Evolutionary conservation across 2,888 invertebrate species (phyloP).

Genomic region (Lysandra bellargus): DNA sequence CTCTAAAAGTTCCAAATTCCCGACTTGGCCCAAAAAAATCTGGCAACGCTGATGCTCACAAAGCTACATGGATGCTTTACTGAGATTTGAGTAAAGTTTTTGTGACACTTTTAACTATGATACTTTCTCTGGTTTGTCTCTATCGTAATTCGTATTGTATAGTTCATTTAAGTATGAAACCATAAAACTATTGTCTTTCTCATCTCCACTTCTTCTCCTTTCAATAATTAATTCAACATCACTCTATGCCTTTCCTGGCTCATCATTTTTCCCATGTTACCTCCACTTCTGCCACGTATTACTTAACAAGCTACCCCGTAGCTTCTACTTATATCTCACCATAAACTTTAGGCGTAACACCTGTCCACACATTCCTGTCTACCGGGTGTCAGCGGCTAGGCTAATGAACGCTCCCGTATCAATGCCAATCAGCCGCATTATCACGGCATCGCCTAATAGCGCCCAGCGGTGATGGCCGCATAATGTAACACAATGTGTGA

Average conservation of each 20-base stretch:
- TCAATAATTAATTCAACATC: background rate
- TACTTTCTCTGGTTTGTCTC: too few relatives aligned
- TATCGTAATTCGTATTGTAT: too few relatives aligned
- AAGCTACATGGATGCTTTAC: too few relatives aligned
- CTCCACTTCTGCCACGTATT: too few relatives aligned
- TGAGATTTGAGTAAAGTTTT: too few relatives aligned
- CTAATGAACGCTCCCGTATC: constrained; percentile 75
- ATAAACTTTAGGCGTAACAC: background rate
- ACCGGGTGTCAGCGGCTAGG: constrained; percentile 54
- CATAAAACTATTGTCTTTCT: too few relatives aligned
- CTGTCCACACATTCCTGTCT: constrained; percentile 47
- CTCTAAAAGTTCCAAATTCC: too few relatives aligned
- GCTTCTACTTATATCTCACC: background rate
- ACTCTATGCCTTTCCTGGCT: background rate
- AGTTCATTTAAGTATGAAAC: too few relatives aligned
- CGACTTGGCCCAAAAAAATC: too few relatives aligned
- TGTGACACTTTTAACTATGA: too few relatives aligned
- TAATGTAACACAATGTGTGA: constrained; percentile 7
- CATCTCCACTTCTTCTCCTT: background rate
- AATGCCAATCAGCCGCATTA: constrained; percentile 74
- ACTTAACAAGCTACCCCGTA: background rate
- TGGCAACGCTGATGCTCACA: too few relatives aligned
- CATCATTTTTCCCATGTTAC: background rate
- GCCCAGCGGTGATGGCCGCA: constrained; percentile 39
- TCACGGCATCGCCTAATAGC: constrained; percentile 72